Evolutionary conservation across 2,113 vertebrate species (phyloP).

Genomic region (Grantiella picta): DNA sequence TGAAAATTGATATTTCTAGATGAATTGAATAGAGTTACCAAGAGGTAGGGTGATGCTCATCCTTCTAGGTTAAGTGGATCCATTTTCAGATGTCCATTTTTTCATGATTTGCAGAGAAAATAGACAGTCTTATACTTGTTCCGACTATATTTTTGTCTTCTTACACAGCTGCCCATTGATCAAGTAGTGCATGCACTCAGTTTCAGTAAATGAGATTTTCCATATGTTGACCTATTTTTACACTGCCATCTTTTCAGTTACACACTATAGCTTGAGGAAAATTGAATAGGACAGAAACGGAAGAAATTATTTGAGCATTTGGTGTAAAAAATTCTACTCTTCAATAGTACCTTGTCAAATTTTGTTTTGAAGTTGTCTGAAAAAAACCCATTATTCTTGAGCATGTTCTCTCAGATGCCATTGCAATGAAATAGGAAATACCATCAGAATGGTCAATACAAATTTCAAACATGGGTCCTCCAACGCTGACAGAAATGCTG

Average conservation of each 20-base stretch:
- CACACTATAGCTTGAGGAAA: background rate
- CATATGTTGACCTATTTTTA: background rate
- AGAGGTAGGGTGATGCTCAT: background rate
- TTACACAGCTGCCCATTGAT: background rate
- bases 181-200: background rate
- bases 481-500: background rate
- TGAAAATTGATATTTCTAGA: background rate
- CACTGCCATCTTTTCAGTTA: background rate
- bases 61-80: background rate
- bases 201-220: background rate
- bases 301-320: background rate
- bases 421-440: background rate
- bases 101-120: background rate
- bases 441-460: background rate
- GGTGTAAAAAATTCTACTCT: background rate
- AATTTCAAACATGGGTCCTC: background rate
- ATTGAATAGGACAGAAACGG: background rate
- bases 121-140: background rate
- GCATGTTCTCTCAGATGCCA: accelerated
- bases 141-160: background rate
- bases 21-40: background rate
- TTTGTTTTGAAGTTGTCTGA: background rate
- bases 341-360: background rate
- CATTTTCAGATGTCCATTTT: background rate
- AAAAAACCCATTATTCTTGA: background rate